A percentile compares a stretch with the other conserved stretches of the same genome.
These are phyloP conservation scores for Dunckerocampus dactyliophorus DNA, from an alignment of 2,113 vertebrate genomes.

Conservation along the genomic window DNA sequence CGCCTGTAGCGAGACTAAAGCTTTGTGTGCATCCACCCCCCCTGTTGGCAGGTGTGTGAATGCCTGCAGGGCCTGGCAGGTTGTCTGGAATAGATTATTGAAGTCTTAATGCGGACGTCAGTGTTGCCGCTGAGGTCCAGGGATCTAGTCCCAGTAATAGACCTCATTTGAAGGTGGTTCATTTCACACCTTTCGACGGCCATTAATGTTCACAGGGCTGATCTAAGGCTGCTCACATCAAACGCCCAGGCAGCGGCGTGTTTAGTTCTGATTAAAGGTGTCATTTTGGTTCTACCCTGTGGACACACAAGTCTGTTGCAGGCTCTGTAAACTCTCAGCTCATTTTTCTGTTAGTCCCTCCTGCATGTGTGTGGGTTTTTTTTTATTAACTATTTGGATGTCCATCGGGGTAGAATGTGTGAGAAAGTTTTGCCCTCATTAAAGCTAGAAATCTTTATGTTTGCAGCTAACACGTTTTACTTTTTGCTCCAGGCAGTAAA, in stretches of 20 bases:
- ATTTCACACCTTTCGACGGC: constrained; percentile 56
- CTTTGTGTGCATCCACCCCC: constrained; percentile 21
- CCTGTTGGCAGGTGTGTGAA: constrained; percentile 11
- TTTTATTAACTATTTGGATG: constrained; percentile 18
- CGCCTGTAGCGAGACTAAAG: constrained; percentile 24
- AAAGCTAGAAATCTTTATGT: constrained; percentile 21
- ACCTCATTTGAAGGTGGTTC: constrained; percentile 48
- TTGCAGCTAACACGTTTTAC: neutral
- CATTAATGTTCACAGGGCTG: constrained; percentile 51
- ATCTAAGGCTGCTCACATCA: constrained; percentile 63
- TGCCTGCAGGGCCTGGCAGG: constrained; percentile 15
- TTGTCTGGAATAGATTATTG: constrained; percentile 40
- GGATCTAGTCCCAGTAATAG: constrained; percentile 46
- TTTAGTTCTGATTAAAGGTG: constrained; percentile 60
- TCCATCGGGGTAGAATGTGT: constrained; percentile 6
- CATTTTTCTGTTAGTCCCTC: constrained; percentile 12
- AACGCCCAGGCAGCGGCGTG: constrained; percentile 38
- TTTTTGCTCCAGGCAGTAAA: constrained; percentile 16
- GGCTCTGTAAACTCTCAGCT: constrained; percentile 24
- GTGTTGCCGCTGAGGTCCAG: constrained; percentile 26
- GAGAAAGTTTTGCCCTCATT: constrained; percentile 24
- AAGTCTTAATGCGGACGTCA: constrained; percentile 40
- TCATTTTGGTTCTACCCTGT: constrained; percentile 40
- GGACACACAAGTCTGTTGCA: constrained; percentile 31
- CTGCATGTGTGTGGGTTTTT: constrained; percentile 7